phyloP scores from a whole-genome alignment of 2,113 vertebrate genomes.

The Atlantisia rogersi region DNA sequence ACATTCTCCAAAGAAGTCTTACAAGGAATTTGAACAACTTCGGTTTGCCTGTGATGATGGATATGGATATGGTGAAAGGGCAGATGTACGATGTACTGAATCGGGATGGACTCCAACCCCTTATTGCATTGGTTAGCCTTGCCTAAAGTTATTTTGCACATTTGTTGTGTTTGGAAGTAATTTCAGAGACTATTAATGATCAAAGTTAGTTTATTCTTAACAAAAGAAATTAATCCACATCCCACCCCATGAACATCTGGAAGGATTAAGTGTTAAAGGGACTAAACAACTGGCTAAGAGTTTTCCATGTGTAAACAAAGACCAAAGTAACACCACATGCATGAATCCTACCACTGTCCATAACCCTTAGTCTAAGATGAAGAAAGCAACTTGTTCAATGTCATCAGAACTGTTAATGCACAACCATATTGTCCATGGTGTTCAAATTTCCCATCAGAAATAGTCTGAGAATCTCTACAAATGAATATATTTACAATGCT shows the following conservation, averaged over 20 bases:
- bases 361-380: not conserved
- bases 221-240: not conserved
- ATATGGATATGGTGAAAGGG: conserved; percentile 25
- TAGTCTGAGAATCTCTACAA: not conserved
- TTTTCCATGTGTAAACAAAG: not conserved
- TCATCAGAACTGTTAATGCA: not conserved
- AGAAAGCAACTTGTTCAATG: not conserved
- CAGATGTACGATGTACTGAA: conserved; percentile 48
- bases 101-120: conserved; percentile 68
- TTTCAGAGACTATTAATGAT: not conserved
- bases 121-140: conserved; percentile 63
- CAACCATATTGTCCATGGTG: not conserved
- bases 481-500: not conserved
- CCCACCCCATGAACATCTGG: not conserved
- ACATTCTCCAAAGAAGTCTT: not conserved
- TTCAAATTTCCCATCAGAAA: not conserved
- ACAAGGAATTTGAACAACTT: conserved; percentile 55
- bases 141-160: not conserved
- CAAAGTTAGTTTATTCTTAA: not conserved
- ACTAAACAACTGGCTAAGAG: not conserved
- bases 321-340: not conserved
- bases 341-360: not conserved
- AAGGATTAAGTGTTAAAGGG: not conserved
- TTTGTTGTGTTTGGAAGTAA: not conserved
- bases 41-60: conserved; percentile 56